These are phyloP conservation scores for Drosophila meridiana DNA, from an alignment of 2,888 invertebrate species.

Conservation along the genomic window DNA sequence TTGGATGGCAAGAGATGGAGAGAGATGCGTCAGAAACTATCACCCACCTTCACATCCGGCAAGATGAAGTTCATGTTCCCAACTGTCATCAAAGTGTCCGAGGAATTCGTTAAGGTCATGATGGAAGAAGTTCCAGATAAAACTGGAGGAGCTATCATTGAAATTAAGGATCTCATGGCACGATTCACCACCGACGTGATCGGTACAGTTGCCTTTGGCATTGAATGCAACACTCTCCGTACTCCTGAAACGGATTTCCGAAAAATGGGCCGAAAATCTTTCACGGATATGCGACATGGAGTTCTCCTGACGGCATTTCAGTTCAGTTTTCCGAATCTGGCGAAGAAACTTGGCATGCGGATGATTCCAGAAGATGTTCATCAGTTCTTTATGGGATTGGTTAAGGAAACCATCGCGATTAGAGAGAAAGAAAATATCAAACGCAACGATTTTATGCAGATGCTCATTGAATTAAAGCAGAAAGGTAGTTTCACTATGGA, in stretches of 20 bases:
- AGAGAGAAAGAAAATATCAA: conserved; percentile 81
- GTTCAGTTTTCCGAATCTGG: conserved; percentile 65
- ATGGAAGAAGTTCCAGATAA: conserved; percentile 41
- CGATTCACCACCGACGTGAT: conserved; percentile 86
- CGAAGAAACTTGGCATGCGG: conserved; percentile 66
- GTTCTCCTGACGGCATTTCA: conserved; percentile 40
- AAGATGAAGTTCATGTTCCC: conserved; percentile 80
- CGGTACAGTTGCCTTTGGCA: conserved; percentile 85
- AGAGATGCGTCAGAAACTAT: conserved; percentile 82
- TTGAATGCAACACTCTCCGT: conserved; percentile 84
- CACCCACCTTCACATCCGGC: conserved; percentile 82
- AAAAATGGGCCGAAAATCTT: conserved; percentile 55
- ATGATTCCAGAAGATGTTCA: conserved; percentile 68
- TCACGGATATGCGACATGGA: conserved; percentile 50
- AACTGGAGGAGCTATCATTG: conserved; percentile 65
- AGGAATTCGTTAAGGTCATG: conserved; percentile 57
- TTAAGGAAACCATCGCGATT: conserved; percentile 83
- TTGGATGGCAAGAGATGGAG: conserved; percentile 85
- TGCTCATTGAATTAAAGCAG: conserved; percentile 84
- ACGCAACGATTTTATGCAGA: conserved; percentile 86
- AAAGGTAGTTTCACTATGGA: conserved; percentile 68
- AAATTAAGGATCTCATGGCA: conserved; percentile 84
- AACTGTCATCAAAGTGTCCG: conserved; percentile 53
- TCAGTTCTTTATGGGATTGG: conserved; percentile 81
- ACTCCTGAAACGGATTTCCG: conserved; percentile 82